A percentile compares a stretch with the other conserved stretches of the same genome.
phyloP scores from a whole-genome alignment of 2,888 invertebrate species.

The Campopleginae sp. region DNA sequence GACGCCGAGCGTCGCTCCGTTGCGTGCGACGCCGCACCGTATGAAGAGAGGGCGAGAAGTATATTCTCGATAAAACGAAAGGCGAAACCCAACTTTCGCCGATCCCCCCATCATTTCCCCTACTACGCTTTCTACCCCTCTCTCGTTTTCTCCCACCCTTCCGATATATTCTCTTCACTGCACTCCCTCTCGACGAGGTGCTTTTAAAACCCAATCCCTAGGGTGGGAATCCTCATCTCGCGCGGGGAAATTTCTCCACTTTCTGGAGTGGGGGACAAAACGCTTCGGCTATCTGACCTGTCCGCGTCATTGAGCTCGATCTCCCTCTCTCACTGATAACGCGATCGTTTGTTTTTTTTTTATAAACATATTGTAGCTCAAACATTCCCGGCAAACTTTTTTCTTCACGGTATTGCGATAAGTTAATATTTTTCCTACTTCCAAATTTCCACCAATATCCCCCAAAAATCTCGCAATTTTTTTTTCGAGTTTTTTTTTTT shows the following conservation, averaged over 20 bases:
- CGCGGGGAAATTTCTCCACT: constrained; percentile 66
- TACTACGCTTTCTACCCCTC: constrained; percentile 61
- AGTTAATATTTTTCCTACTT: neutral
- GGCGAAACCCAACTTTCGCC: constrained; percentile 35
- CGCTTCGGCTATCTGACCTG: constrained; percentile 71
- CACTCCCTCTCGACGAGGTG: constrained; percentile 61
- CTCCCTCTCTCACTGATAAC: constrained; percentile 52
- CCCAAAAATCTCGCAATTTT: neutral
- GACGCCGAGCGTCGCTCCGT: constrained; percentile 55
- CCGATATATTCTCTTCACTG: constrained; percentile 54
- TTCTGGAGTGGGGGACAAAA: constrained; percentile 68
- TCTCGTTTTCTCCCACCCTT: constrained; percentile 33
- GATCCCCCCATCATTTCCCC: constrained; percentile 71
- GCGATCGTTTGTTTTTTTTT: constrained; percentile 45
- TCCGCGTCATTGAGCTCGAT: constrained; percentile 74
- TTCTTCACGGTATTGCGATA: neutral
- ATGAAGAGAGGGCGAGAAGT: constrained; percentile 58
- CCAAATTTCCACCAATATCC: neutral
- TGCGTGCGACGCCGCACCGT: constrained; percentile 55
- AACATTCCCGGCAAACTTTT: constrained; percentile 26
- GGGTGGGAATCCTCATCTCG: constrained; percentile 35
- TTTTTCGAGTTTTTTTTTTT: neutral
- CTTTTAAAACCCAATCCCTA: constrained; percentile 49
- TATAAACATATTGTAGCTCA: constrained; percentile 24
- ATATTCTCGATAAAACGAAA: constrained; percentile 67